These are phyloP conservation scores for Brachionus manjavacas DNA, from an alignment of 1,140 invertebrate genomes.

Conservation along the genomic window DNA sequence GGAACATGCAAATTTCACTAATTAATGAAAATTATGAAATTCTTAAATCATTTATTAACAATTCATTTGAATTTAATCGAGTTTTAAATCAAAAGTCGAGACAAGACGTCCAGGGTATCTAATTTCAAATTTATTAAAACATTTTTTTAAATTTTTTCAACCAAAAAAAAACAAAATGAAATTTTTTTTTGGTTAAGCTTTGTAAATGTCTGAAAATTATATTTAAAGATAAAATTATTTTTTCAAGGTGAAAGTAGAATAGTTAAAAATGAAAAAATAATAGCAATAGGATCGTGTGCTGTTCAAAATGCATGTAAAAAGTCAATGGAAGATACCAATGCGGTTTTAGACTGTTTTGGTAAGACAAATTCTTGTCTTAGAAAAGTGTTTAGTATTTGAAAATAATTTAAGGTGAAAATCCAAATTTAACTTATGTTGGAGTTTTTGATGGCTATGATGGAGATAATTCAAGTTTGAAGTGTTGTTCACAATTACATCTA, in stretches of 20 bases:
- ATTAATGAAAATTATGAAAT: constrained; percentile 35
- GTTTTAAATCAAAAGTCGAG: not conserved
- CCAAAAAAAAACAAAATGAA: not conserved
- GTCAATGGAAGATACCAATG: constrained; percentile 8
- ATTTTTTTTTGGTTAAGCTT: not conserved
- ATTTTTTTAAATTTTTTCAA: not conserved
- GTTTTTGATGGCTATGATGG: constrained; percentile 40
- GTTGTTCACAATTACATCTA: constrained; percentile 16
- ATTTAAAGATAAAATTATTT: not conserved
- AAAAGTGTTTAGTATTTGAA: not conserved
- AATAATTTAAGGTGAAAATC: not conserved
- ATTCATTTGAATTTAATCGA: constrained; percentile 27
- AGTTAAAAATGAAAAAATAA: constrained; percentile 16
- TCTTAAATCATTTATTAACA: constrained; percentile 25
- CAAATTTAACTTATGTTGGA: constrained; percentile 7
- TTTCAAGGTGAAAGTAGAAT: constrained; percentile 32
- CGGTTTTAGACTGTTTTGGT: constrained; percentile 34
- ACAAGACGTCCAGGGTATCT: not conserved
- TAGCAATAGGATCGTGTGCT: constrained; percentile 11
- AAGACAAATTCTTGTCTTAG: not conserved
- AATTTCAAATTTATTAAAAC: not conserved
- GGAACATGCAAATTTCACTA: not conserved
- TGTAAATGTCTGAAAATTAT: not conserved
- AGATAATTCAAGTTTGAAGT: not conserved
- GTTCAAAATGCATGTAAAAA: not conserved